Evolutionary conservation across 2,113 vertebrate species (phyloP).

Genomic region (Apistogramma diplotaenia): DNA sequence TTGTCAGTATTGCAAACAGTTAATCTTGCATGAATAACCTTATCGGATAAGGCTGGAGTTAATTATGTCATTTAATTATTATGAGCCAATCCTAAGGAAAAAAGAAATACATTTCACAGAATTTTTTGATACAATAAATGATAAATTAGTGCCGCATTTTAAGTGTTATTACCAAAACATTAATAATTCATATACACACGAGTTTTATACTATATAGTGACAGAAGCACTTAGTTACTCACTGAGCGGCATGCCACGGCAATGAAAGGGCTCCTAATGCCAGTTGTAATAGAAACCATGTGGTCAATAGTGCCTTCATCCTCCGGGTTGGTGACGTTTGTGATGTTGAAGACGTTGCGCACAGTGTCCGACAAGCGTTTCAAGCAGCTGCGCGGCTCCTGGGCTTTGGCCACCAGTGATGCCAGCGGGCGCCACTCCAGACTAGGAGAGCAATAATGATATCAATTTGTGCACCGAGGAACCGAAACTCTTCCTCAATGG

Average conservation of each 20-base stretch:
- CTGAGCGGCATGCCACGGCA: constrained; percentile 82
- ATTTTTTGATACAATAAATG: constrained; percentile 5
- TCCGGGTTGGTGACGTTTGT: constrained; percentile 78
- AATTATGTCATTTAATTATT: constrained; percentile 36
- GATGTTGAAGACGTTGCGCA: constrained; percentile 78
- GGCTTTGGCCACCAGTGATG: constrained; percentile 79
- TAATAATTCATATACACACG: background rate
- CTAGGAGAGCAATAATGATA: constrained; percentile 23
- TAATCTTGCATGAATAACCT: constrained; percentile 44
- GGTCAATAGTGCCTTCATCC: constrained; percentile 87
- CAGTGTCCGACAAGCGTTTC: constrained; percentile 79
- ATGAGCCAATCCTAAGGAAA: background rate
- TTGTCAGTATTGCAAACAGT: background rate
- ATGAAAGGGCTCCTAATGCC: constrained; percentile 86
- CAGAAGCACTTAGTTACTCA: constrained; percentile 69
- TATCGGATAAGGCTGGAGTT: constrained; percentile 31
- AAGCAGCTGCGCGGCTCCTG: constrained; percentile 84
- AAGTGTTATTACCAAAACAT: constrained; percentile 16
- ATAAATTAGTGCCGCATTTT: constrained; percentile 13
- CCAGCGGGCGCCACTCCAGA: constrained; percentile 85
- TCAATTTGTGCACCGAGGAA: background rate
- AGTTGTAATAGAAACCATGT: constrained; percentile 92
- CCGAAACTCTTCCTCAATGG: too few relatives aligned
- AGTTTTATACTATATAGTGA: background rate
- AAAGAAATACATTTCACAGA: background rate